phyloP scores from a whole-genome alignment of 2,113 vertebrate genomes.

The Eulacestoma nigropectus region DNA sequence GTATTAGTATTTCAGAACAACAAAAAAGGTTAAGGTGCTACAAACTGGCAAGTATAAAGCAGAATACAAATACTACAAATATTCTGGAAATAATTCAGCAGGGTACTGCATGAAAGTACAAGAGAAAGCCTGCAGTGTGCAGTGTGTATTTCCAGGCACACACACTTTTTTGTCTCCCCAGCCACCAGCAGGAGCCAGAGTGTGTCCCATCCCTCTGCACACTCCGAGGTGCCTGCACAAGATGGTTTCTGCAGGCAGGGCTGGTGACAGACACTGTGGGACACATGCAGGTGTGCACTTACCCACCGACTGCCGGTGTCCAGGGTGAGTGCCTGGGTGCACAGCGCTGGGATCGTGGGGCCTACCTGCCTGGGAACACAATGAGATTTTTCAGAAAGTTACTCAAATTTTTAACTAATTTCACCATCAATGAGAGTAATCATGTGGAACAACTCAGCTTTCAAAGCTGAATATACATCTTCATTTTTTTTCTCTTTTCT shows the following conservation, averaged over 20 bases:
- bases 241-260: background rate
- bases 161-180: fast-evolving
- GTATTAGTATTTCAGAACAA: background rate
- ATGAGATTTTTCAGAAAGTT: background rate
- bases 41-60: background rate
- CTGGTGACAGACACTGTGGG: fast-evolving
- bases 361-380: background rate
- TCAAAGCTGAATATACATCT: background rate
- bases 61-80: background rate
- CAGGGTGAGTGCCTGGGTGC: fast-evolving
- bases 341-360: fast-evolving
- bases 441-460: background rate
- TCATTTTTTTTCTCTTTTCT: background rate
- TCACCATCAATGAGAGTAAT: background rate
- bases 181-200: fast-evolving
- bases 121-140: background rate
- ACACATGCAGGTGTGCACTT: fast-evolving
- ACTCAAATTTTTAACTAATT: background rate
- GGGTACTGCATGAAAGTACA: background rate
- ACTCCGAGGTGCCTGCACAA: fast-evolving
- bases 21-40: background rate
- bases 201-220: fast-evolving
- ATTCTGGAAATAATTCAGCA: background rate
- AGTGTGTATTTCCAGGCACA: fast-evolving
- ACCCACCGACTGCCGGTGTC: fast-evolving